Percentiles rank a stretch among this genome's conserved stretches.
Conservation (phyloP, 2,797 vertebrate species). For the Pantherophis vulpinus region DNA sequence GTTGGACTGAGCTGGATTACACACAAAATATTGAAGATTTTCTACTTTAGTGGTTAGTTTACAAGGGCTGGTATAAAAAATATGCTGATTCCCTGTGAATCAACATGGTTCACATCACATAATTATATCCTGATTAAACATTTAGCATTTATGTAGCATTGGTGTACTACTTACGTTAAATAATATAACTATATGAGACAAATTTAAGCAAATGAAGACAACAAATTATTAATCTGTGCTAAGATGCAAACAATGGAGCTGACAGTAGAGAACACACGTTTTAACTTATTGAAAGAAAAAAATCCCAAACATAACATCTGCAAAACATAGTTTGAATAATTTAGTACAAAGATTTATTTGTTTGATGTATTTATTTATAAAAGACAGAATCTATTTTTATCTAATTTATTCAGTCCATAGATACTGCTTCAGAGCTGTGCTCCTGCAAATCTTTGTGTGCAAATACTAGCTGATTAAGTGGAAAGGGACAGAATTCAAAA, state of each 20-base stretch:
- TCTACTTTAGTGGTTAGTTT: not conserved
- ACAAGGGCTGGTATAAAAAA: no score
- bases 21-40: not conserved
- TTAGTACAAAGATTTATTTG: not conserved
- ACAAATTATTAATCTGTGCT: no score
- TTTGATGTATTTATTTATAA: not conserved
- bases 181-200: no score
- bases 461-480: not conserved
- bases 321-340: not conserved
- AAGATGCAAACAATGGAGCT: not conserved
- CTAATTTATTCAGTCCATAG: not conserved
- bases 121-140: not conserved
- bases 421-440: not conserved
- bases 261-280: not conserved
- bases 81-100: not conserved
- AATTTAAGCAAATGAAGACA: no score
- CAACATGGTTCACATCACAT: not conserved
- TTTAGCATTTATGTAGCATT: no score
- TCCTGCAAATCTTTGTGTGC: not conserved
- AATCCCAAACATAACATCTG: not conserved
- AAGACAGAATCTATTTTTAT: not conserved
- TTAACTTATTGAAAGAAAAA: not conserved
- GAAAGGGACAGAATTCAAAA: not conserved
- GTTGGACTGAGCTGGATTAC: not conserved
- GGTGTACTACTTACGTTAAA: no score